These are phyloP conservation scores for Hyposoter dolosus DNA, from an alignment of 2,888 invertebrate species.

Conservation along the genomic window DNA sequence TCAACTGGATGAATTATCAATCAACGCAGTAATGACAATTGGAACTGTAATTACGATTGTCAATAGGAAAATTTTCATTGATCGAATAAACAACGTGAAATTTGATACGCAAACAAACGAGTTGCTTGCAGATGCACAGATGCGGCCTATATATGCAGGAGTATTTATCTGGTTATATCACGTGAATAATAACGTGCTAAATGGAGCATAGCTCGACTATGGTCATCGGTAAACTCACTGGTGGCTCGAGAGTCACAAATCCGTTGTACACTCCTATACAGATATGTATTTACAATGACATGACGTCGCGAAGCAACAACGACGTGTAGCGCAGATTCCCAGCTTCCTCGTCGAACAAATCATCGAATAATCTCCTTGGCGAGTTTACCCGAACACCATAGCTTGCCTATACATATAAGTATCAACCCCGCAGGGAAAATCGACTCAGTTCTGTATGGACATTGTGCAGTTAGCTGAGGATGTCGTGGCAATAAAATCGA, in stretches of 20 bases:
- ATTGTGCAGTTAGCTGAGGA: slow-evolving; percentile 50
- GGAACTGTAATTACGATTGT: slow-evolving; percentile 18
- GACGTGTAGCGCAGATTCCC: slow-evolving; percentile 51
- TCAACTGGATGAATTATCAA: slow-evolving; percentile 4
- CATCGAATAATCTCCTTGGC: slow-evolving; percentile 69
- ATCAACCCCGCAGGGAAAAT: slow-evolving; percentile 44
- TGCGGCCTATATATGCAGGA: slow-evolving; percentile 44
- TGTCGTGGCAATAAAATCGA: slow-evolving; percentile 30
- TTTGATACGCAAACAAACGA: slow-evolving; percentile 44
- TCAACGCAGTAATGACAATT: slow-evolving; percentile 5
- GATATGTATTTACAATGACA: slow-evolving; percentile 25
- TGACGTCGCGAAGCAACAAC: slow-evolving; percentile 46
- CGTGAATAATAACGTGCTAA: slow-evolving; percentile 61
- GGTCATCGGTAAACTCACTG: slow-evolving; percentile 64
- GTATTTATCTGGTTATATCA: slow-evolving; percentile 31
- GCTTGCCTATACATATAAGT: not conserved
- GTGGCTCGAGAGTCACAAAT: slow-evolving; percentile 61
- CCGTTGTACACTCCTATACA: slow-evolving; percentile 32
- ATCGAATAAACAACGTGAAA: not conserved
- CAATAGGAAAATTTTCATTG: slow-evolving; percentile 31
- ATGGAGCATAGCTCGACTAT: slow-evolving; percentile 47
- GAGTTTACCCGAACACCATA: slow-evolving; percentile 60
- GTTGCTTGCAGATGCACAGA: slow-evolving; percentile 46
- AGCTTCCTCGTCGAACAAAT: slow-evolving; percentile 65
- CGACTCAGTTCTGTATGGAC: slow-evolving; percentile 58